A percentile compares a stretch with the other conserved stretches of the same genome.
Conservation (phyloP, 2,888 invertebrate species). For the Stegana nigrithorax region DNA sequence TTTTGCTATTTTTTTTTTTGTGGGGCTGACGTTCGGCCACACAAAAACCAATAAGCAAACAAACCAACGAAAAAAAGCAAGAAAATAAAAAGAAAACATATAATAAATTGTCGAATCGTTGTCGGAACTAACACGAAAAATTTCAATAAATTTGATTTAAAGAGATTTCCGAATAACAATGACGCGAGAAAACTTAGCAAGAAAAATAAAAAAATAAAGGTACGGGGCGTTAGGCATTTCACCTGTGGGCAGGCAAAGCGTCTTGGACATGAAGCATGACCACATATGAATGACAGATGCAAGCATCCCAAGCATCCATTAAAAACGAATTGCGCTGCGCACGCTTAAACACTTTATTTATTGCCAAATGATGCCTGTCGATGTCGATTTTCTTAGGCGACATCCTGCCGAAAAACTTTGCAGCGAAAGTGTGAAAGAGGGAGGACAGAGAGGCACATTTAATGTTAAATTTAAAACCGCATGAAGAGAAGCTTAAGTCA, state of each 20-base stretch:
- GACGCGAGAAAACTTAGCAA: not conserved
- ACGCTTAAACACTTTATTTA: constrained; percentile 1
- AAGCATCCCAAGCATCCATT: not conserved
- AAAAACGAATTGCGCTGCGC: not conserved
- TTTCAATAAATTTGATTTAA: constrained; percentile 50
- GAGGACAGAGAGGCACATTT: no score
- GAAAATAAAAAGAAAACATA: no score
- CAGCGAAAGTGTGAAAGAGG: no score
- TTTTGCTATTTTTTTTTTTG: no score
- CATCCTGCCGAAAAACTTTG: not conserved
- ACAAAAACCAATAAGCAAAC: no score
- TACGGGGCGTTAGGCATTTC: not conserved
- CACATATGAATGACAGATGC: not conserved
- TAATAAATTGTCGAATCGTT: constrained; percentile 16
- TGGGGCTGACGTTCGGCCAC: not conserved
- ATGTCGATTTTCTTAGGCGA: constrained; percentile 1
- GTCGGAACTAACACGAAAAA: constrained; percentile 51
- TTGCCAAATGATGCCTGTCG: not conserved
- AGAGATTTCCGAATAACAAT: no score
- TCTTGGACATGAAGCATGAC: not conserved
- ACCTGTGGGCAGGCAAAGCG: not conserved
- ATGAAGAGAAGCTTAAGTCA: constrained; percentile 5
- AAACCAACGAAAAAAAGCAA: no score
- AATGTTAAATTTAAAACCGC: no score
- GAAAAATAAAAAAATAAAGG: not conserved